Evolutionary conservation across 2,888 invertebrate genomes (phyloP).

Genomic region (Euzophera pinguis): DNA sequence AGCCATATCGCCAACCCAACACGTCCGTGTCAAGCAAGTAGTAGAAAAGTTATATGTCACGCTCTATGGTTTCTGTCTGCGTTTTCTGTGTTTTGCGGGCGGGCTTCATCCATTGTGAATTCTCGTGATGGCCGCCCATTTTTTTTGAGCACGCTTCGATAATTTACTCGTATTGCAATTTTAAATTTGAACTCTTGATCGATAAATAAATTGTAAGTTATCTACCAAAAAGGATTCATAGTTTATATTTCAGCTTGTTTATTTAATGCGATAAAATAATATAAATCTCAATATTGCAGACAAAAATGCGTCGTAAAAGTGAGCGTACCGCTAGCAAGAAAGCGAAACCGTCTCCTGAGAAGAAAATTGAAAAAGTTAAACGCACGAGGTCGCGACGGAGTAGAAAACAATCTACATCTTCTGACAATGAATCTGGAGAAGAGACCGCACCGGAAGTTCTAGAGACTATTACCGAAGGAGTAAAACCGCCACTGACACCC

Average conservation of each 20-base stretch:
- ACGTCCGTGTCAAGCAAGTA: no score
- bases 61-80: no score
- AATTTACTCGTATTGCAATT: not conserved
- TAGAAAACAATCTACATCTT: conserved; percentile 75
- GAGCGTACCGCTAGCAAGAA: conserved; percentile 83
- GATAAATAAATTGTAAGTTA: no score
- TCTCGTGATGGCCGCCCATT: conserved; percentile 27
- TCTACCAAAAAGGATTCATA: no score
- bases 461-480: conserved; percentile 38
- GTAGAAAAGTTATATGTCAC: no score
- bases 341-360: conserved; percentile 83
- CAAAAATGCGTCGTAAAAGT: conserved; percentile 87
- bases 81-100: no score
- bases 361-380: conserved; percentile 77
- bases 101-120: not conserved
- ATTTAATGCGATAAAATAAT: not conserved
- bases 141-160: conserved; percentile 25
- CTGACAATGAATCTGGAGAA: conserved; percentile 71
- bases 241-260: not conserved
- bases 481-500: conserved; percentile 46
- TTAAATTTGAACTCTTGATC: no score
- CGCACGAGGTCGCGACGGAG: conserved; percentile 75
- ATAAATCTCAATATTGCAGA: no score
- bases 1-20: no score
- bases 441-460: conserved; percentile 50